Evolutionary conservation across 2,797 vertebrate genomes (phyloP).

Genomic region (Cheirogaleus major): DNA sequence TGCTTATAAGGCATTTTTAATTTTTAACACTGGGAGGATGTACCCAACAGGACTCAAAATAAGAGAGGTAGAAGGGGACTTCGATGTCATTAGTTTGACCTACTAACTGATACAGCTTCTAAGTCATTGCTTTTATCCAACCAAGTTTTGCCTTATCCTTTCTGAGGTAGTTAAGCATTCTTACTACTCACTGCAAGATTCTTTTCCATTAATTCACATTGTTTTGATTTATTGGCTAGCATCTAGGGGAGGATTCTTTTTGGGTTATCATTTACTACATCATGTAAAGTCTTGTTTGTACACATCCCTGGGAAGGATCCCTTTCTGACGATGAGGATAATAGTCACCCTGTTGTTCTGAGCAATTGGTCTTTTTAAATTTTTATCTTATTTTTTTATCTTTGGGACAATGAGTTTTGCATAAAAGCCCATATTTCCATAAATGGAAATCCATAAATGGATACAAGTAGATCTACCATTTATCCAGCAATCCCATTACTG

Average conservation of each 20-base stretch:
- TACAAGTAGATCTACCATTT: no score
- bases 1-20: not conserved
- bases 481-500: no score
- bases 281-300: not conserved
- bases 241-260: not conserved
- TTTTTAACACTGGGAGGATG: not conserved
- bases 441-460: no score
- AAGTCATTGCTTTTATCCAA: not conserved
- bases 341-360: not conserved
- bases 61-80: not conserved
- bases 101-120: no score
- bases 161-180: not conserved
- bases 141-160: not conserved
- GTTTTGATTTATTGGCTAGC: not conserved
- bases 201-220: not conserved
- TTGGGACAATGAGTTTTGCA: not conserved
- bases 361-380: not conserved
- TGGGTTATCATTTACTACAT: not conserved
- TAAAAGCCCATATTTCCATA: not conserved
- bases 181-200: not conserved
- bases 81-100: not conserved
- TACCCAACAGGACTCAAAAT: not conserved
- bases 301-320: not conserved
- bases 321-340: not conserved
- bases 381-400: not conserved